A percentile compares a stretch with the other conserved stretches of the same genome.
phyloP scores from a whole-genome alignment of 2,888 invertebrate species.

The Lumbricus terrestris region DNA sequence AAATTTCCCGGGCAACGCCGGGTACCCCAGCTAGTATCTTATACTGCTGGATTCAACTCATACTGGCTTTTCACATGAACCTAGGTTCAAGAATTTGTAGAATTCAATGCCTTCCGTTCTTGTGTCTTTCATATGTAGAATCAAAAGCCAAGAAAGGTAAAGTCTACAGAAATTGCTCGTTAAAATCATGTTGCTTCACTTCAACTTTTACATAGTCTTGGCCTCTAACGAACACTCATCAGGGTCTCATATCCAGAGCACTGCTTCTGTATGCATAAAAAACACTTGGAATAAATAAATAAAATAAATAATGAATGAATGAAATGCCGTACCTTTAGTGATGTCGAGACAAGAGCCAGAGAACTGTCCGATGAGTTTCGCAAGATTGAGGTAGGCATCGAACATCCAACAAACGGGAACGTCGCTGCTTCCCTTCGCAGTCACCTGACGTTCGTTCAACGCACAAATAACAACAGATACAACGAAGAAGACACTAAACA shows the following conservation, averaged over 20 bases:
- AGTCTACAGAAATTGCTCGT: too few relatives aligned
- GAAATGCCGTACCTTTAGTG: conserved; percentile 25
- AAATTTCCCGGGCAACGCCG: too few relatives aligned
- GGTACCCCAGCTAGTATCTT: too few relatives aligned
- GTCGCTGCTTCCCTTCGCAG: conserved; percentile 55
- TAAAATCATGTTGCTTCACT: background rate
- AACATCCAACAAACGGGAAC: conserved; percentile 53
- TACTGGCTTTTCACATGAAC: background rate
- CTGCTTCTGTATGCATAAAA: background rate
- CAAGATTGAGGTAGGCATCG: conserved; percentile 53
- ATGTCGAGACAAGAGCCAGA: conserved; percentile 51
- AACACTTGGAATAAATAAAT: too few relatives aligned
- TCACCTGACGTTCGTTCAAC: conserved; percentile 43
- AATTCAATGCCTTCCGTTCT: background rate
- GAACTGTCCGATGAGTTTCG: conserved; percentile 51
- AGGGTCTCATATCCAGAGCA: background rate
- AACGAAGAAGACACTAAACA: background rate
- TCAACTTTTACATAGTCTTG: background rate
- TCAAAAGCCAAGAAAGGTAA: background rate
- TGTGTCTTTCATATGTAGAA: background rate
- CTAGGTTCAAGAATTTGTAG: background rate
- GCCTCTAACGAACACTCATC: too few relatives aligned
- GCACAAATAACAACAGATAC: conserved; percentile 15
- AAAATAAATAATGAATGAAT: background rate
- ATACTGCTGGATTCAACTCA: too few relatives aligned